Conservation (phyloP, 2,113 vertebrate genomes). For the Tenebrosternarchus preto region DNA sequence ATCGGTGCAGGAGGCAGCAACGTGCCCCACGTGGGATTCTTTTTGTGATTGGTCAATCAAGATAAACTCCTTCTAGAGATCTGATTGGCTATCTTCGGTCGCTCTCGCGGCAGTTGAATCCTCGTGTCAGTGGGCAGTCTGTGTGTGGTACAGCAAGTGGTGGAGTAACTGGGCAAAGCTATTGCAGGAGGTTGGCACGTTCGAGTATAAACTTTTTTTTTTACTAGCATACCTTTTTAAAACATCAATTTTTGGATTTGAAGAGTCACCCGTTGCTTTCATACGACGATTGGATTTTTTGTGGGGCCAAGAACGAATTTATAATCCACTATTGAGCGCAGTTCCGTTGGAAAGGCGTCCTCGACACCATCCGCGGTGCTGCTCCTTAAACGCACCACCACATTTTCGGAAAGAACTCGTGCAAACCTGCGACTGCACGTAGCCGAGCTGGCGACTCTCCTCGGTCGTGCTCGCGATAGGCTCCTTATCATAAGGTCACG, state of each 20-base stretch:
- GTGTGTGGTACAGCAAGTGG: conserved; percentile 81
- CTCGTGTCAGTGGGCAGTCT: conserved; percentile 81
- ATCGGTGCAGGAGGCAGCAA: conserved; percentile 56
- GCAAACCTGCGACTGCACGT: conserved; percentile 15
- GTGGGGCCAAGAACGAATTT: conserved; percentile 52
- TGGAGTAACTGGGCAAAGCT: conserved; percentile 65
- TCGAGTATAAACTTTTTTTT: conserved; percentile 51
- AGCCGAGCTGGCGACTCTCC: conserved; percentile 27
- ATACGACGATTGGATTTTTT: conserved; percentile 55
- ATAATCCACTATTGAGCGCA: conserved; percentile 53
- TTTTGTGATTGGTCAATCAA: conserved; percentile 67
- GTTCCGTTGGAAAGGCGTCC: conserved; percentile 58
- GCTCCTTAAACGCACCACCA: conserved; percentile 17
- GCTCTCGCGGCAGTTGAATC: conserved; percentile 81
- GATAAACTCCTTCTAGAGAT: conserved; percentile 63
- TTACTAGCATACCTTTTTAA: background rate
- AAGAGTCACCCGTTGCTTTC: conserved; percentile 39
- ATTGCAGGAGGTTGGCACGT: conserved; percentile 55
- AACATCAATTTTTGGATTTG: conserved; percentile 32
- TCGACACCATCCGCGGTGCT: conserved; percentile 40
- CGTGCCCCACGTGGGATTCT: conserved; percentile 79
- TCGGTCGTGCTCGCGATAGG: conserved; percentile 31
- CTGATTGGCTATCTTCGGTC: conserved; percentile 73
- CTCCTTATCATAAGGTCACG: conserved; percentile 35
- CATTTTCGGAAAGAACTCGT: no score